Base-by-base conservation (phyloP, 2,113 vertebrate species). In the Excalfactoria chinensis region DNA sequence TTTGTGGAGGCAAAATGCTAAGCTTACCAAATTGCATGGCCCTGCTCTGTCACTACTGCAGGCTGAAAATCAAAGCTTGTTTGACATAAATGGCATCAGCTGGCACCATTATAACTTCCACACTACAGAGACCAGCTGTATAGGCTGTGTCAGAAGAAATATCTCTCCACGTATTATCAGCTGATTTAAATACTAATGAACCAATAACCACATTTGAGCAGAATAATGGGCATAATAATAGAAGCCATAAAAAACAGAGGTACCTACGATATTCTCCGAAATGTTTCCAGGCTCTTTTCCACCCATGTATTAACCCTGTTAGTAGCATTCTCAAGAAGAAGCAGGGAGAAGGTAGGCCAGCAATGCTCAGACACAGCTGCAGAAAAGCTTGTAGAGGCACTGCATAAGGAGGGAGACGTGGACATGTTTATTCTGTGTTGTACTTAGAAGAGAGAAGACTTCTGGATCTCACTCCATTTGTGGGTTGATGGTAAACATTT, bases 101-200 rank as follows among this genome's bases (percentile, higher is more conserved):
- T 28, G 46, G 91, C 60, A 56, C 91, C 71, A 3, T 66, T 46
- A 46, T 18, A 64, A 32, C 71, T 85, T 78, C 46, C 12, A 7
- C 58, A 19, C 80, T 10, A n/a, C 71, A 9, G 51, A 56, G 87
- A 32, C 55, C 74, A 58, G 87, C 86, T 76, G 90, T 23, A 79
- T 51, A 90, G 71, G 58, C 63, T 28, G 49, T 71, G 90, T 84
- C 88, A 34, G 71, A 53, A 81, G 84, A 69, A 72, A 60, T 16
- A 9, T 7, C 88, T 92, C 63, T 81, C 22, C 64, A 48, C 1
- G 6, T 32, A 55, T 90, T 72, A 92, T 51, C 95, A 79, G 93
- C 91, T 94, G 96, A 93, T 97, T 96, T 94, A 92, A 97, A 95
- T 85, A 84, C 93, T 93, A 94, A 94, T 80, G 95, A 92, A 62